Evolutionary conservation across 2,888 invertebrate species (phyloP).

Genomic region (Andrena bucephala): DNA sequence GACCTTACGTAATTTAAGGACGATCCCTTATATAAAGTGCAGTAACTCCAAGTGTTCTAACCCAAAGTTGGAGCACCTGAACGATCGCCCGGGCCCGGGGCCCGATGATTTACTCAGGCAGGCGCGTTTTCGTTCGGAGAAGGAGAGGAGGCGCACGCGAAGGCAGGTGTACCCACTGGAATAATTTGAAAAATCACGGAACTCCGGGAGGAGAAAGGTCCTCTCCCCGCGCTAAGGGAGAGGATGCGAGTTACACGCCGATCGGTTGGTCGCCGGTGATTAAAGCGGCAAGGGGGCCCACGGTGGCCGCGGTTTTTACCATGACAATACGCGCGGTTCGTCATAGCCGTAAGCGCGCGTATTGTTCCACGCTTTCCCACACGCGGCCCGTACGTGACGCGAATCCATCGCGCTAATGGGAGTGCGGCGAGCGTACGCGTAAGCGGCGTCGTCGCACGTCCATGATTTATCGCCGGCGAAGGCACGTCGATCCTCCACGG

Average conservation of each 20-base stretch:
- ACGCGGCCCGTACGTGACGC: constrained; percentile 77
- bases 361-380: constrained; percentile 79
- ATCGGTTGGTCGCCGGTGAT: constrained; percentile 46
- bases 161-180: constrained; percentile 37
- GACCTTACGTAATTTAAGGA: no score
- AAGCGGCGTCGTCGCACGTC: constrained; percentile 32
- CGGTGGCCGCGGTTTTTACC: constrained; percentile 62
- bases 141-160: not conserved
- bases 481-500: constrained; percentile 16
- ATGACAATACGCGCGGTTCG: constrained; percentile 68
- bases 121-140: no score
- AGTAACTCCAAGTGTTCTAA: no score
- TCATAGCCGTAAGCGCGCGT: constrained; percentile 63
- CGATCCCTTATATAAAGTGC: no score
- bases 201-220: constrained; percentile 23
- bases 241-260: constrained; percentile 42
- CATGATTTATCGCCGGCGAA: constrained; percentile 48
- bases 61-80: no score
- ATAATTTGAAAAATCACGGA: constrained; percentile 44
- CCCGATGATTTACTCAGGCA: no score
- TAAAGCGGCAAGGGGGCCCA: constrained; percentile 57
- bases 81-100: no score
- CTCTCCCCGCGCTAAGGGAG: not conserved
- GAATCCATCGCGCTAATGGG: constrained; percentile 77
- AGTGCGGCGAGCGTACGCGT: constrained; percentile 57